phyloP scores from a whole-genome alignment of 2,888 invertebrate genomes.

The Dicranocentrus wangi region DNA sequence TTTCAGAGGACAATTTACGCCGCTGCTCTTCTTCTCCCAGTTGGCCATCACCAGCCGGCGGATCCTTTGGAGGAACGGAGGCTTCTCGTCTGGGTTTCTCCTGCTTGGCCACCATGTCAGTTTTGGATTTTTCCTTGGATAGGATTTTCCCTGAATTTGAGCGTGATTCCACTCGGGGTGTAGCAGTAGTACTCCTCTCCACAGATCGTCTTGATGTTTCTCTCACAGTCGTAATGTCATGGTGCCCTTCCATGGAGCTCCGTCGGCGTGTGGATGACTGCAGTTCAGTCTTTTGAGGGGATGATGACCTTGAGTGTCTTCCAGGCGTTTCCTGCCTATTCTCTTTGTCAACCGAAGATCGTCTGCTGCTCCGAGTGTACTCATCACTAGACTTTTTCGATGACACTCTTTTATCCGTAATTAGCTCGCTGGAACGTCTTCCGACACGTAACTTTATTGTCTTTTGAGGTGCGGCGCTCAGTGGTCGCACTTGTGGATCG shows the following conservation, averaged over 20 bases:
- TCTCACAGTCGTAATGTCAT: neutral
- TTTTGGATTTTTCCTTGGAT: neutral
- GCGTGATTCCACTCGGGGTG: slow-evolving; percentile 11
- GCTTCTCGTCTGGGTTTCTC: too few species aligned
- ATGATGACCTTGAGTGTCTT: slow-evolving; percentile 20
- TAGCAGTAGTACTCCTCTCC: slow-evolving; percentile 12
- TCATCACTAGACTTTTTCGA: slow-evolving; percentile 52
- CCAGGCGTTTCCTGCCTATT: slow-evolving; percentile 18
- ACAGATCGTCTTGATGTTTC: slow-evolving; percentile 34
- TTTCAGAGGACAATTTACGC: slow-evolving; percentile 60
- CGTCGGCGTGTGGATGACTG: slow-evolving; percentile 21
- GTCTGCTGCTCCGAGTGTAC: slow-evolving; percentile 25
- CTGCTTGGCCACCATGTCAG: slow-evolving; percentile 10
- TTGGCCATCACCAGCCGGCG: too few species aligned
- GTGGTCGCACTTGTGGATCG: neutral
- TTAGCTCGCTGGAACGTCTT: slow-evolving; percentile 56
- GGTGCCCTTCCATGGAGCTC: slow-evolving; percentile 1
- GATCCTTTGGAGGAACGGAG: too few species aligned
- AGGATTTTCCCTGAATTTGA: slow-evolving; percentile 37
- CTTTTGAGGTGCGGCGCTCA: slow-evolving; percentile 39
- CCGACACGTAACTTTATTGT: slow-evolving; percentile 35
- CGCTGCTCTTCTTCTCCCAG: slow-evolving; percentile 23
- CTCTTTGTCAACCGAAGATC: slow-evolving; percentile 42
- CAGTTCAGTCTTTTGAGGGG: slow-evolving; percentile 50
- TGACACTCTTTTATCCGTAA: slow-evolving; percentile 31